Evolutionary conservation across 2,113 vertebrate species (phyloP).

Genomic region (Thomomys bottae): DNA sequence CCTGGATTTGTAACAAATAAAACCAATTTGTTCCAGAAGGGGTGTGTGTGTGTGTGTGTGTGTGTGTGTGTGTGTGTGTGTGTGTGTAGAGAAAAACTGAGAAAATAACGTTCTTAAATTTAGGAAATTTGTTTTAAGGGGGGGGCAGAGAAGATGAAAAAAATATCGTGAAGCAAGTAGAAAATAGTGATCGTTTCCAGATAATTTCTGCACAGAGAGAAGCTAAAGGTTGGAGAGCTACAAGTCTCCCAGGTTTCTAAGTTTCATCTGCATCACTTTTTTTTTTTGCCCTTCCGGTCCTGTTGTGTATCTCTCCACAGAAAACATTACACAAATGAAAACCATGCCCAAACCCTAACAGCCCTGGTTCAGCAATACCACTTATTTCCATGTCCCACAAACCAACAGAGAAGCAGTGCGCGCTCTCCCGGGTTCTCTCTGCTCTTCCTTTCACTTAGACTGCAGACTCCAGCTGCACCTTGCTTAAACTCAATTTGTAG

Average conservation of each 20-base stretch:
- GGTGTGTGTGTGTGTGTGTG: too few species aligned
- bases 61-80: too few species aligned
- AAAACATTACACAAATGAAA: background rate
- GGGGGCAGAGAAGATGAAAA: background rate
- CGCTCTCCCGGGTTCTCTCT: background rate
- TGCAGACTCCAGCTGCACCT: background rate
- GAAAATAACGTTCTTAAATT: background rate
- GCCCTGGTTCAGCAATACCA: background rate
- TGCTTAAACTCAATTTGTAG: background rate
- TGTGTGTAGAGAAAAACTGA: too few species aligned
- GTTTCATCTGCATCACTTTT: background rate
- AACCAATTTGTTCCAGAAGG: background rate
- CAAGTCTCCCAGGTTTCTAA: background rate
- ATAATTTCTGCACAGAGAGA: background rate
- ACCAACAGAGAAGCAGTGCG: background rate
- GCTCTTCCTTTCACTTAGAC: background rate
- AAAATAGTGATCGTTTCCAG: background rate
- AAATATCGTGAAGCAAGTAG: background rate
- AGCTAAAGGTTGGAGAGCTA: background rate
- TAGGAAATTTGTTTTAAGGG: constrained; percentile 29
- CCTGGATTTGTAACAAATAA: background rate
- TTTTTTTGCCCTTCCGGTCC: background rate
- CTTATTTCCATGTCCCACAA: background rate
- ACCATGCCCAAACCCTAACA: background rate
- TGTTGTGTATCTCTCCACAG: background rate